Conservation (phyloP, 2,888 invertebrate species). For the Dione juno region DNA sequence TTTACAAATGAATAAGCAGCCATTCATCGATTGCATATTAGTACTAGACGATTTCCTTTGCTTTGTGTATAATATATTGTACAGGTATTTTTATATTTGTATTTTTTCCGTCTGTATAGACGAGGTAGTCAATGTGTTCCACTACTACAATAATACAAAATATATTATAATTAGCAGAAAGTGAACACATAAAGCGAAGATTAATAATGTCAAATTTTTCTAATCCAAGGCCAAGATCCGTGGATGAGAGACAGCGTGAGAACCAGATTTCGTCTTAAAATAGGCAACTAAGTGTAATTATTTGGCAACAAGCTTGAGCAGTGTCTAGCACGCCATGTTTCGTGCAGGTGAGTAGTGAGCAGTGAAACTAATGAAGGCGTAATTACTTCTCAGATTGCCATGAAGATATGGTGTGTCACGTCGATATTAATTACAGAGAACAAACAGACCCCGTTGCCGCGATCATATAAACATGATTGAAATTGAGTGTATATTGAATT, state of each 20-base stretch:
- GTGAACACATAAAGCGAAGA: neutral
- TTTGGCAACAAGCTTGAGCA: slow-evolving; percentile 37
- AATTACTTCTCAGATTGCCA: slow-evolving; percentile 64
- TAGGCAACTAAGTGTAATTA: slow-evolving; percentile 29
- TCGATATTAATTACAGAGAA: slow-evolving; percentile 34
- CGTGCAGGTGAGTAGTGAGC: slow-evolving; percentile 58
- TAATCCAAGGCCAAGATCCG: neutral
- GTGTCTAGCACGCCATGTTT: slow-evolving; percentile 67
- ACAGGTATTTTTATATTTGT: too few relatives aligned
- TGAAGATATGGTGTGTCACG: slow-evolving; percentile 38
- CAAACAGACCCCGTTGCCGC: slow-evolving; percentile 24
- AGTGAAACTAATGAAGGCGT: slow-evolving; percentile 74
- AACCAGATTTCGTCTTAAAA: slow-evolving; percentile 20
- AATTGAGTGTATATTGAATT: slow-evolving; percentile 16
- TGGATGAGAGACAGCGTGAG: neutral
- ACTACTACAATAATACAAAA: neutral
- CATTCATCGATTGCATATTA: slow-evolving; percentile 4
- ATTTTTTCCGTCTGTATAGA: too few relatives aligned
- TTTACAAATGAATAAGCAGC: slow-evolving; percentile 20
- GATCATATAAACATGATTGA: slow-evolving; percentile 18
- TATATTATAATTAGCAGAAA: neutral
- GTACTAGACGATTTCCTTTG: slow-evolving; percentile 11
- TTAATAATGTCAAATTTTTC: neutral
- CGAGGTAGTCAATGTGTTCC: neutral
- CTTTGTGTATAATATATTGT: neutral